These are phyloP conservation scores for Clusia tigrina DNA, from an alignment of 2,888 invertebrate genomes.

Conservation along the genomic window DNA sequence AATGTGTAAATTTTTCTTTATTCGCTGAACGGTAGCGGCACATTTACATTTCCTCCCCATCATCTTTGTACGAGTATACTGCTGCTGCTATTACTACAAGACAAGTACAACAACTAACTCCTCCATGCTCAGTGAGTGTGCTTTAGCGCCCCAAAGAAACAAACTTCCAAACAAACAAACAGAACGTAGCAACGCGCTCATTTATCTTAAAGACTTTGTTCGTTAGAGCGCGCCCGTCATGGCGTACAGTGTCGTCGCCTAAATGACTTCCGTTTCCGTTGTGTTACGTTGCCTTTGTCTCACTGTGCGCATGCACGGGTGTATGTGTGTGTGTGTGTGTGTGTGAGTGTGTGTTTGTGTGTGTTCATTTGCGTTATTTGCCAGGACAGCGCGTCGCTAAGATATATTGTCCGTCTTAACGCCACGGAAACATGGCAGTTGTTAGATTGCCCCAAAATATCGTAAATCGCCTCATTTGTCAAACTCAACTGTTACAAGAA, in stretches of 20 bases:
- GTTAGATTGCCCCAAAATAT: constrained; percentile 55
- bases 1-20: no score
- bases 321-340: background rate
- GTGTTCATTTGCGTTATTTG: background rate
- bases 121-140: no score
- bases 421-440: constrained; percentile 31
- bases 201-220: constrained; percentile 16
- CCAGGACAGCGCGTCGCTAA: background rate
- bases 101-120: no score
- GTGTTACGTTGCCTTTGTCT: constrained; percentile 25
- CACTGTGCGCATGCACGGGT: no score
- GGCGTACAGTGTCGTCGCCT: constrained; percentile 34
- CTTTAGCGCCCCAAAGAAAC: no score
- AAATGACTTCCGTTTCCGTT: constrained; percentile 57
- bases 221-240: background rate
- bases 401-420: constrained; percentile 42
- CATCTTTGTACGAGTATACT: no score
- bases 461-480: constrained; percentile 59
- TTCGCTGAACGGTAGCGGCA: no score
- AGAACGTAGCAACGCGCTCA: constrained; percentile 13
- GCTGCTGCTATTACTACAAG: no score
- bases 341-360: background rate
- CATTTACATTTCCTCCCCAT: no score
- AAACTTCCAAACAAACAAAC: no score
- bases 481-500: constrained; percentile 48